Base-by-base conservation (phyloP, 2,888 invertebrate species). In the Scaptomyza cyrtandrae region DNA sequence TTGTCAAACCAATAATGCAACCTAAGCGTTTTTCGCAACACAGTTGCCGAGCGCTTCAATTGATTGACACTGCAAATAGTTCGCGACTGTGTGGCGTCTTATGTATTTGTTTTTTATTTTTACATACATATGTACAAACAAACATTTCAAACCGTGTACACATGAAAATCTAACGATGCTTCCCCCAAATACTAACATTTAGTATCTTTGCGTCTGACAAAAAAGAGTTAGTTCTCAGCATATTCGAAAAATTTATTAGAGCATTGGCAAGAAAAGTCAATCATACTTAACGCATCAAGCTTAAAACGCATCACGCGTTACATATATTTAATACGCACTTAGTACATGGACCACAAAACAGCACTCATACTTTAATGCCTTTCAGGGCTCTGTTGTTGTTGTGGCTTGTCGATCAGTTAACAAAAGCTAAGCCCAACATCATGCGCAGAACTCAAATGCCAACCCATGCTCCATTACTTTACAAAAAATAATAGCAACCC, bases 381-480 rank as follows among this genome's bases (percentile, higher is more conserved):
- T 24, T 24, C 24, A 24, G 24, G 1, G 24, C 24, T 0, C 3
- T 24, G 24, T 24, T 24, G 35, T 35, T 35, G 35, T 33, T 35
- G 13, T 35, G 10, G 31, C n/a, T 33, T 49, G 49, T 55, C 33
- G 55, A 55, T 46, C 55, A 35, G 45, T 24, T 46, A n/a, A n/a
- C 11, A n/a, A 33, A 33, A 55, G 33, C 24, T 55, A 33, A 6
- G 19, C 35, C 33, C 19, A 33, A 24, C 11, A 33, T 35, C 9
- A 24, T 52, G 46, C 24, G 24, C 46, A 55, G 14, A 46, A 6
- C 7, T 9, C 14, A n/a, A 24, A 33, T 33, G 56, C 13, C 13
- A 37, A 50, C 10, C 16, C 27, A 19, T n/a, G 13, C 10, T 1
- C 10, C 6, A 16, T 13, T n/a, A 27, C 27, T 56, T 49, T 7